Percentiles rank a stretch among this genome's conserved stretches.
phyloP scores from a whole-genome alignment of 2,113 vertebrate species.

The Gadus macrocephalus region DNA sequence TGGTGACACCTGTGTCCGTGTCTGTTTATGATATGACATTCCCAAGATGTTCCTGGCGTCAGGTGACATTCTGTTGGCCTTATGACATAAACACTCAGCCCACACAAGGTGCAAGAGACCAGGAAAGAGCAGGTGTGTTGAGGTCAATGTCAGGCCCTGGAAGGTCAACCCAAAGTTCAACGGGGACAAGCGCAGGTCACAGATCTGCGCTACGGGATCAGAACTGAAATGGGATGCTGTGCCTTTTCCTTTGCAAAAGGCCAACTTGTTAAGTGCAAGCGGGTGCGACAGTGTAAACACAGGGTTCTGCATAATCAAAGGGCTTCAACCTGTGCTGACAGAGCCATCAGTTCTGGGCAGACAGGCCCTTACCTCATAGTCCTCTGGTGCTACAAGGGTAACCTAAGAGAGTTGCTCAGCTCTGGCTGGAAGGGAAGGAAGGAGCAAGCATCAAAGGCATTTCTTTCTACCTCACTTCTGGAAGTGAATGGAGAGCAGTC shows the following conservation, averaged over 20 bases:
- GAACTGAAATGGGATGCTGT: constrained; percentile 48
- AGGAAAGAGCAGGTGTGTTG: not conserved
- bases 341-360: constrained; percentile 55
- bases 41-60: constrained; percentile 1
- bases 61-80: not conserved
- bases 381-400: constrained; percentile 45
- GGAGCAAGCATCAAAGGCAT: constrained; percentile 24
- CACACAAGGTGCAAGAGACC: constrained; percentile 29
- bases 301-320: constrained; percentile 55
- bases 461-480: constrained; percentile 49
- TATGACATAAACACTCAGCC: constrained; percentile 9
- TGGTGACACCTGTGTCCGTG: constrained; percentile 24
- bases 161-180: not conserved
- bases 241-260: constrained; percentile 39
- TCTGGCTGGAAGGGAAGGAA: constrained; percentile 27
- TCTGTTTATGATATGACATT: constrained; percentile 5
- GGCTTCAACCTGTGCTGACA: constrained; percentile 68
- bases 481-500: constrained; percentile 46
- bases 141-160: not conserved
- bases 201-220: constrained; percentile 43
- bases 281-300: constrained; percentile 56
- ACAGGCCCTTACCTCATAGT: constrained; percentile 52
- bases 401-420: constrained; percentile 45
- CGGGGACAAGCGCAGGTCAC: constrained; percentile 31
- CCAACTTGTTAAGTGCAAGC: constrained; percentile 49